phyloP scores from a whole-genome alignment of 1,140 invertebrate species.

The Drosophila micromelanica region DNA sequence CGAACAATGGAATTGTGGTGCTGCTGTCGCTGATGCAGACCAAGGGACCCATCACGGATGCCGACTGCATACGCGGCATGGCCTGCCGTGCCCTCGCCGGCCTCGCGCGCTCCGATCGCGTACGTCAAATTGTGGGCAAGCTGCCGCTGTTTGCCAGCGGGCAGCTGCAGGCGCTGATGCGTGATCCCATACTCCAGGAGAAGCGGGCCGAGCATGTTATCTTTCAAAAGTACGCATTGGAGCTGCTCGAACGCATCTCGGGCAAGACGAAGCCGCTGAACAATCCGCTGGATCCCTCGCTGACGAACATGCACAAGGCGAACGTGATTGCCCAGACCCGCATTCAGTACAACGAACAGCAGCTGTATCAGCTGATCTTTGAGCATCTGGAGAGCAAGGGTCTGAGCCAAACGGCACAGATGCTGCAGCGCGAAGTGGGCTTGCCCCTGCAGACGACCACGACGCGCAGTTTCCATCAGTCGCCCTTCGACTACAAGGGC shows the following conservation, averaged over 20 bases:
- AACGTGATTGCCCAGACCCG: conserved; percentile 98
- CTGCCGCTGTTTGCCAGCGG: conserved; percentile 97
- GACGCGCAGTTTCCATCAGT: conserved; percentile 77
- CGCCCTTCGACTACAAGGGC: conserved; percentile 86
- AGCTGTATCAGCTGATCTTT: conserved; percentile 96
- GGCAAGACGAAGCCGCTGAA: conserved; percentile 94
- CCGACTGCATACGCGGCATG: conserved; percentile 95
- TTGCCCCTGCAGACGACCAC: conserved; percentile 84
- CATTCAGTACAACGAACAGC: conserved; percentile 96
- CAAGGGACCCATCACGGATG: conserved; percentile 98
- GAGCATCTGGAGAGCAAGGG: conserved; percentile 94
- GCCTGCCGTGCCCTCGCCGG: conserved; percentile 97
- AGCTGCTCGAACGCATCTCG: conserved; percentile 95
- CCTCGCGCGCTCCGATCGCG: conserved; percentile 94
- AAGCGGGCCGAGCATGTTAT: conserved; percentile 97
- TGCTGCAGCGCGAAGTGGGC: conserved; percentile 91
- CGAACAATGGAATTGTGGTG: conserved; percentile 98
- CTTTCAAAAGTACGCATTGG: conserved; percentile 97
- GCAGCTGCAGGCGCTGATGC: conserved; percentile 96
- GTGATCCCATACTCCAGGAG: conserved; percentile 98
- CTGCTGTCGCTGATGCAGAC: conserved; percentile 93
- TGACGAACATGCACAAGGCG: conserved; percentile 94
- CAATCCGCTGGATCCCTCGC: conserved; percentile 92
- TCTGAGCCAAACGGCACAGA: conserved; percentile 88
- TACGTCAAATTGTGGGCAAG: conserved; percentile 97